phyloP scores from a whole-genome alignment of 2,797 vertebrate species.

The Saguinus oedipus region DNA sequence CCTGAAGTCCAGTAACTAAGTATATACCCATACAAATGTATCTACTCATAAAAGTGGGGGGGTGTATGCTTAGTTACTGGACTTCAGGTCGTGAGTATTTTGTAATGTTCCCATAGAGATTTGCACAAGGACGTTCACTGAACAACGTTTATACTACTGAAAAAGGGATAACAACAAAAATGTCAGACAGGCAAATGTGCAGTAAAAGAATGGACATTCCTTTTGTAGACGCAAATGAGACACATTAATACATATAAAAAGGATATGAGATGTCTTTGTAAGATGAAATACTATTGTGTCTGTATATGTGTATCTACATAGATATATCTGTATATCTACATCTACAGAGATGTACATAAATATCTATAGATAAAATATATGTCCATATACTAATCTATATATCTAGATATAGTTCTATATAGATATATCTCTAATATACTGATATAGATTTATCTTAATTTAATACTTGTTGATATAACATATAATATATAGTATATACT shows the following conservation, averaged over 20 bases:
- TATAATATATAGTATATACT: no score
- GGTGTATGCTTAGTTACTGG: background rate
- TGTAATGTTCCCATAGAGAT: rapidly evolving
- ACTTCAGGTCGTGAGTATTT: background rate
- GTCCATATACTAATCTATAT: no score
- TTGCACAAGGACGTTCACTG: rapidly evolving
- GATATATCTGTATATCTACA: background rate
- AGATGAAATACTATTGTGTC: background rate
- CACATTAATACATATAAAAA: background rate
- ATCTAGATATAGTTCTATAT: no score
- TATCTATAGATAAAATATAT: background rate
- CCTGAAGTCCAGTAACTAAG: no score
- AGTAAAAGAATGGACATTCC: background rate
- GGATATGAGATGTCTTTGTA: background rate
- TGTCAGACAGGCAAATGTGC: background rate
- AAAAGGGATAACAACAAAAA: background rate
- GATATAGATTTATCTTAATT: background rate
- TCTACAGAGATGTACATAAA: background rate
- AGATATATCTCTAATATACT: background rate
- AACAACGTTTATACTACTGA: background rate
- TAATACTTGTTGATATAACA: background rate
- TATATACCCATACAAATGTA: background rate
- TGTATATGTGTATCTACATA: no score
- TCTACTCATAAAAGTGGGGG: no score
- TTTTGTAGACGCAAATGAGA: background rate